Evolutionary conservation across 2,113 vertebrate genomes (phyloP).

Genomic region (Oxygymnocypris stewartii): DNA sequence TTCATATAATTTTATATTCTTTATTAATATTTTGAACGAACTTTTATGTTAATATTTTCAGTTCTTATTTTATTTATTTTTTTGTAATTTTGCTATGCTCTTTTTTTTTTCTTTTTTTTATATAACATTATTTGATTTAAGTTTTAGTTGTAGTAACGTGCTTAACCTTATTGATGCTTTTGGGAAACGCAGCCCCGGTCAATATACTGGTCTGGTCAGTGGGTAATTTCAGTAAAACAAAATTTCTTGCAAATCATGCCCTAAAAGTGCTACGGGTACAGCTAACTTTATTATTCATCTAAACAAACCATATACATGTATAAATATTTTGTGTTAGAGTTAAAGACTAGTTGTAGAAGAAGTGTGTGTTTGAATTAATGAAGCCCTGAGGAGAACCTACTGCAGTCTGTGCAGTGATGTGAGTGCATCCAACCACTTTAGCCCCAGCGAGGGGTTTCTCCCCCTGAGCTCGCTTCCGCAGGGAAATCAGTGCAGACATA

Average conservation of each 20-base stretch:
- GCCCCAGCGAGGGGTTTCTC: constrained; percentile 97
- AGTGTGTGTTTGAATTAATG: not conserved
- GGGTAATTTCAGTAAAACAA: too few species aligned
- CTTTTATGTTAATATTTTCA: too few species aligned
- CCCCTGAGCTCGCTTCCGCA: constrained; percentile 97
- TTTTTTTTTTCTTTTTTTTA: too few species aligned
- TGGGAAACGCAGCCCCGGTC: too few species aligned
- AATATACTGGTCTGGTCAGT: too few species aligned
- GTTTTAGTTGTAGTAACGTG: too few species aligned
- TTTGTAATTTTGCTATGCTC: too few species aligned
- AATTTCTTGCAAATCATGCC: too few species aligned
- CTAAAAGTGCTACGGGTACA: not conserved
- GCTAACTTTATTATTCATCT: not conserved
- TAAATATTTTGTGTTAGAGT: not conserved
- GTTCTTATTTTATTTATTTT: too few species aligned
- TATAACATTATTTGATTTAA: too few species aligned
- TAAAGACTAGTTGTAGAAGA: not conserved
- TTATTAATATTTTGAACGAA: too few species aligned
- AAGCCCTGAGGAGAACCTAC: constrained; percentile 72
- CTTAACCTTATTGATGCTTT: too few species aligned
- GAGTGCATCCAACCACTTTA: constrained; percentile 96
- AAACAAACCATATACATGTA: not conserved
- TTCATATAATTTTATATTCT: not conserved
- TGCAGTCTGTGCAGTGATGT: constrained; percentile 97
- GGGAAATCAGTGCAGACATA: constrained; percentile 96